Base-by-base conservation (phyloP, 1,140 invertebrate species). In the Drosophila quadrilineata region DNA sequence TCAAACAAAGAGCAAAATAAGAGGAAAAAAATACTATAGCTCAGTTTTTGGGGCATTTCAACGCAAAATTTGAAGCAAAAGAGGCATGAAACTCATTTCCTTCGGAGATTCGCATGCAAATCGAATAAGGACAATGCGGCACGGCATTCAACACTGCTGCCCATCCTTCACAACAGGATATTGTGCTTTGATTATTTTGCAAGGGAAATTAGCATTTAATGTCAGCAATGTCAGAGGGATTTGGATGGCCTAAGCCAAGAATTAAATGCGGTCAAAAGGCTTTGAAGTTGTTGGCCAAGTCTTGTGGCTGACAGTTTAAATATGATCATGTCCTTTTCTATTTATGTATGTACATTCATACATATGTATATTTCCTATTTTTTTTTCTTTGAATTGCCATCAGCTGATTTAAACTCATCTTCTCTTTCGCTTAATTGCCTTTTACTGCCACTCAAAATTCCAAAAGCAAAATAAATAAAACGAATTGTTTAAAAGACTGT, bases 151-250 rank as follows among this genome's bases (percentile, higher is more conserved):
- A n/a, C n/a, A n/a, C n/a, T n/a, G n/a, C n/a, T n/a, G n/a, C n/a
- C n/a, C n/a, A 56, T 24, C 57, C 58, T 69, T 58, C 16, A 26
- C 59, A 63, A 68, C 76, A 80, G 76, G 76, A 80, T 80, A 80
- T 80, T 75, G 57, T 79, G 66, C 63, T 66, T 40, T 19, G 54
- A 31, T 43, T 52, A 31, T 41, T 35, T 22, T 10, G 14, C 33
- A 64, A 31, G 46, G 67, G 75, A 80, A 80, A 80, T 75, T 71
- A 68, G 75, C 67, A 80, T 80, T 66, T 74, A 41, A 71, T 58
- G 35, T 33, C n/a, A n/a, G n/a, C n/a, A n/a, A n/a, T n/a, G n/a
- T n/a, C n/a, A n/a, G n/a, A n/a, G n/a, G 54, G 67, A 76, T 71
- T 71, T 64, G 35, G 28, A 28, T 16, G 10, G 45, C 50, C 31